Conservation (phyloP, 2,797 vertebrate species). For the Mionectes olivaceus region DNA sequence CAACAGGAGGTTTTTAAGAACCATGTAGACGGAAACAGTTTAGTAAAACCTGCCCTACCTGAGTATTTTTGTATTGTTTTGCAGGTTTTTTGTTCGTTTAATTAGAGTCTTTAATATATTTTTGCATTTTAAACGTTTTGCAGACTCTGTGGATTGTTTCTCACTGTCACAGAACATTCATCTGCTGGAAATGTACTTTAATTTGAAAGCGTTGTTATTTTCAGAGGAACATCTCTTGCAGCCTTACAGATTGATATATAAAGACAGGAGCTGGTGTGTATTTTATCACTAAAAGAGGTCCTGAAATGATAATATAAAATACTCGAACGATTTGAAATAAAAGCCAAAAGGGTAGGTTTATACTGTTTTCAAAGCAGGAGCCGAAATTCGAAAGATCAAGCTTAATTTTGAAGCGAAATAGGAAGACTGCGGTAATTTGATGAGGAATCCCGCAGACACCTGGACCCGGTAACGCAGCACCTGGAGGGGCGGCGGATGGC, state of each 20-base stretch:
- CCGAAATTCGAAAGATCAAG: neutral
- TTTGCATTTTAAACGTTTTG: neutral
- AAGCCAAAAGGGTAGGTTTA: neutral
- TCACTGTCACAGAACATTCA: neutral
- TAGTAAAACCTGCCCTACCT: neutral
- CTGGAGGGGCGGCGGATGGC: neutral
- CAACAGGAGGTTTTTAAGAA: neutral
- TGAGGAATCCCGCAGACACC: neutral
- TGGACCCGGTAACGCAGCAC: neutral
- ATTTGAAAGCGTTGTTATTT: neutral
- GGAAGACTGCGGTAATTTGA: neutral
- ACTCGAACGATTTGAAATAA: neutral
- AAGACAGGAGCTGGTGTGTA: neutral
- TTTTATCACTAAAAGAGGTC: neutral
- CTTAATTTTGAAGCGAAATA: neutral
- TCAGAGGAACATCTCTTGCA: neutral
- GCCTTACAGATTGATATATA: neutral
- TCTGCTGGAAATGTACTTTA: neutral
- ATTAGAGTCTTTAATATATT: neutral
- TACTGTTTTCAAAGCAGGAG: conserved; percentile 9
- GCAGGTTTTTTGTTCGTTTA: neutral
- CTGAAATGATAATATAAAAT: neutral
- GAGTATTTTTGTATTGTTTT: neutral
- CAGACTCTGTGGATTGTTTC: neutral
- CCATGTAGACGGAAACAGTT: neutral